phyloP scores from a whole-genome alignment of 2,888 invertebrate species.

The Bembecia ichneumoniformis region DNA sequence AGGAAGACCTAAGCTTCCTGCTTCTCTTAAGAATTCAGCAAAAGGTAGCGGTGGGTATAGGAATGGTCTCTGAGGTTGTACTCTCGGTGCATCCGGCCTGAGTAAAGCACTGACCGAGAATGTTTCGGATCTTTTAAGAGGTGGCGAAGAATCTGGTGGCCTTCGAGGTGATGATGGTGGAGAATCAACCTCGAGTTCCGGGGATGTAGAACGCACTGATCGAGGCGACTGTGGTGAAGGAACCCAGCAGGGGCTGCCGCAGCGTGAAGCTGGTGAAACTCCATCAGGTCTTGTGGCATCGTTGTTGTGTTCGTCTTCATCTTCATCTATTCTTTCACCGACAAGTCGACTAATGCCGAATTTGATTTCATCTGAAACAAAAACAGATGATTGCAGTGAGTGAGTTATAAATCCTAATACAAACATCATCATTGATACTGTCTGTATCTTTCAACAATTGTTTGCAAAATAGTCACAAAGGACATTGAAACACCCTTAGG shows the following conservation, averaged over 20 bases:
- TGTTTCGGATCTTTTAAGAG: slow-evolving; percentile 82
- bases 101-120: slow-evolving; percentile 88
- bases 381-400: slow-evolving; percentile 10
- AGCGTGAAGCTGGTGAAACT: slow-evolving; percentile 61
- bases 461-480: slow-evolving; percentile 29
- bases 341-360: slow-evolving; percentile 88
- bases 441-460: not conserved
- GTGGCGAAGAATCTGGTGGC: slow-evolving; percentile 57
- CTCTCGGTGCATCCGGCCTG: slow-evolving; percentile 82
- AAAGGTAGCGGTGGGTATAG: slow-evolving; percentile 75
- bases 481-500: slow-evolving; percentile 29
- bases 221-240: slow-evolving; percentile 60
- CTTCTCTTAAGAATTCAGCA: slow-evolving; percentile 75
- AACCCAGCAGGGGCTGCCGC: slow-evolving; percentile 71
- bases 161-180: slow-evolving; percentile 76
- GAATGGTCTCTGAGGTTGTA: slow-evolving; percentile 73
- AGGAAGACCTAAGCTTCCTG: slow-evolving; percentile 61
- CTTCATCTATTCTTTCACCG: slow-evolving; percentile 75
- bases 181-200: slow-evolving; percentile 83
- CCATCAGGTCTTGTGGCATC: slow-evolving; percentile 43
- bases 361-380: slow-evolving; percentile 82
- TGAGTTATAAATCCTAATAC: not conserved
- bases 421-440: too few relatives aligned
- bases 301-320: slow-evolving; percentile 66
- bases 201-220: slow-evolving; percentile 73